These are phyloP conservation scores for Ptychoptera contaminata DNA, from an alignment of 2,888 invertebrate genomes.

Conservation along the genomic window DNA sequence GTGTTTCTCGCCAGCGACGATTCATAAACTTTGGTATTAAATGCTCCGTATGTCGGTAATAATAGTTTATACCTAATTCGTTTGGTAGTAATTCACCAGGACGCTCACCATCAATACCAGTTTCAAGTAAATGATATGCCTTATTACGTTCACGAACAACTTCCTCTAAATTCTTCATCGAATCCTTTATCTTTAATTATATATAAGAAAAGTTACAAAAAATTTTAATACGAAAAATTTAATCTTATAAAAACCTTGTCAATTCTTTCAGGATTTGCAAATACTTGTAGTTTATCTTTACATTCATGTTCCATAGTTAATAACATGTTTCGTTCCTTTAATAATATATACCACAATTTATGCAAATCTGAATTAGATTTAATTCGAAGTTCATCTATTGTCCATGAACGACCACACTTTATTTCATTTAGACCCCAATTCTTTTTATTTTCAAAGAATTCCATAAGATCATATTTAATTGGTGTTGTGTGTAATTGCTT, in stretches of 20 bases:
- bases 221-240: neutral
- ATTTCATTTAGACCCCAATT: conserved; percentile 68
- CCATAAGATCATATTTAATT: conserved; percentile 45
- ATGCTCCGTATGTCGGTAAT: conserved; percentile 44
- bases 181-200: conserved; percentile 51
- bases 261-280: conserved; percentile 84
- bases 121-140: conserved; percentile 81
- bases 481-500: conserved; percentile 23
- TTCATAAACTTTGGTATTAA: conserved; percentile 51
- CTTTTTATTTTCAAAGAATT: conserved; percentile 76
- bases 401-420: conserved; percentile 77
- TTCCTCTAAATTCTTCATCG: conserved; percentile 83
- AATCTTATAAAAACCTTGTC: conserved; percentile 49
- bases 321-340: conserved; percentile 96
- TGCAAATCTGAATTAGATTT: conserved; percentile 93
- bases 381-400: conserved; percentile 72
- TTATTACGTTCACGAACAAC: conserved; percentile 85
- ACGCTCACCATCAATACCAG: conserved; percentile 68
- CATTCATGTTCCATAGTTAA: conserved; percentile 86
- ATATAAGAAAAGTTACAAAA: neutral
- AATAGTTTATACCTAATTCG: conserved; percentile 43
- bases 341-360: conserved; percentile 80
- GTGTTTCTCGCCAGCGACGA: conserved; percentile 41
- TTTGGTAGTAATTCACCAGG: conserved; percentile 42
- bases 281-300: conserved; percentile 44